Evolutionary conservation across 2,113 vertebrate genomes (phyloP).

Genomic region (Cyphomyrus discorhynchus): DNA sequence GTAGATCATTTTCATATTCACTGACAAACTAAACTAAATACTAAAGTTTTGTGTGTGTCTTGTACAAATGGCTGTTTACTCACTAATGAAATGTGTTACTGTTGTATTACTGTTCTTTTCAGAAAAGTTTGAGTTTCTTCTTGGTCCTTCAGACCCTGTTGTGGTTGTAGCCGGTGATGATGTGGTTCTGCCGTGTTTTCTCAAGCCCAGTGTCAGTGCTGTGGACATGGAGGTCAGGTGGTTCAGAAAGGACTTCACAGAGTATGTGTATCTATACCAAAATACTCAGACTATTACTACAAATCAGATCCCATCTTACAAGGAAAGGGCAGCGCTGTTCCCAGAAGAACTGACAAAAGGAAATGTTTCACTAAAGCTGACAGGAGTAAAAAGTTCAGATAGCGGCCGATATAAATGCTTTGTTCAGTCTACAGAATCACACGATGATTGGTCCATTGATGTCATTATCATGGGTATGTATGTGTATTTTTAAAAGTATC

Average conservation of each 20-base stretch:
- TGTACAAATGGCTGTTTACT: not conserved
- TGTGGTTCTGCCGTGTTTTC: constrained; percentile 20
- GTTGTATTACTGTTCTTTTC: not conserved
- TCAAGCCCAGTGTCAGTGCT: constrained; percentile 23
- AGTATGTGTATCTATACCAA: constrained; percentile 13
- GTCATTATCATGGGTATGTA: not conserved
- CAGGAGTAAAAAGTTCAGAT: constrained; percentile 1
- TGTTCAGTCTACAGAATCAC: not conserved
- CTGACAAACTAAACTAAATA: not conserved
- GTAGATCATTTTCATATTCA: not conserved
- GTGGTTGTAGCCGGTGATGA: constrained; percentile 8
- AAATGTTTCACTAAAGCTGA: constrained; percentile 7
- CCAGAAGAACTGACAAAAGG: not conserved
- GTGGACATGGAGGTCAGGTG: constrained; percentile 21
- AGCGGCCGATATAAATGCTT: not conserved
- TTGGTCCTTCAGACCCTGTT: not conserved
- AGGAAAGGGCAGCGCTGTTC: constrained; percentile 7
- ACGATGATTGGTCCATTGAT: not conserved
- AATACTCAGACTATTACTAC: not conserved
- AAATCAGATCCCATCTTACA: constrained; percentile 21
- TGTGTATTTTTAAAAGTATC: not conserved
- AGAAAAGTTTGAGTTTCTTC: not conserved
- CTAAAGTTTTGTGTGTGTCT: not conserved
- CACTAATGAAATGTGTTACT: not conserved
- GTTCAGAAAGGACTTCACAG: not conserved